phyloP scores from a whole-genome alignment of 2,797 vertebrate genomes.

The Neoniphon sammara region DNA sequence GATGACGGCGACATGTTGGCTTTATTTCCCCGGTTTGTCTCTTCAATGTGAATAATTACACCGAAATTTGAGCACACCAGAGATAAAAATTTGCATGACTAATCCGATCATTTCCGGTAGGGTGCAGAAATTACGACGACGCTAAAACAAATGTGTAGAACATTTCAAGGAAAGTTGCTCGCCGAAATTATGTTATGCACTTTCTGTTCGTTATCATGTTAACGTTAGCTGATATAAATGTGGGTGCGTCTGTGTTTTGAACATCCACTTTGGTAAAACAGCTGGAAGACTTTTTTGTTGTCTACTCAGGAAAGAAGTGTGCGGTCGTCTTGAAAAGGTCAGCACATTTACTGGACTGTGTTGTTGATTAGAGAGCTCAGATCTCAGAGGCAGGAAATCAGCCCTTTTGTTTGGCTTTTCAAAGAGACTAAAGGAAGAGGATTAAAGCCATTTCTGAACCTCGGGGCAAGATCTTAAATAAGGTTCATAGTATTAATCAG shows the following conservation, averaged over 20 bases:
- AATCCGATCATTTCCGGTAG: constrained; percentile 76
- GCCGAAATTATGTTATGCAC: constrained; percentile 19
- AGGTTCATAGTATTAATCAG: constrained; percentile 72
- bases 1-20: constrained; percentile 59
- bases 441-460: constrained; percentile 71
- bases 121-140: constrained; percentile 65
- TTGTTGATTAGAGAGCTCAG: constrained; percentile 70
- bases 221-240: constrained; percentile 61
- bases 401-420: constrained; percentile 73
- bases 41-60: constrained; percentile 79
- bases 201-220: constrained; percentile 30
- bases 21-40: constrained; percentile 72
- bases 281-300: constrained; percentile 20
- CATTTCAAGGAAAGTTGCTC: constrained; percentile 44
- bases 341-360: constrained; percentile 65
- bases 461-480: constrained; percentile 62
- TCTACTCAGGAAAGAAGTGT: constrained; percentile 36
- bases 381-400: constrained; percentile 72
- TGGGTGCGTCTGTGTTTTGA: constrained; percentile 19
- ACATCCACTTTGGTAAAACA: constrained; percentile 57
- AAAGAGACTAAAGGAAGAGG: constrained; percentile 68
- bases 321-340: constrained; percentile 62
- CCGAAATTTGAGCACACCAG: constrained; percentile 71
- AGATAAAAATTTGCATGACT: constrained; percentile 75
- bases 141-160: constrained; percentile 49